Percentiles rank a stretch among this genome's conserved stretches.
Conservation (phyloP, 2,888 invertebrate genomes). For the Brenthis daphne region DNA sequence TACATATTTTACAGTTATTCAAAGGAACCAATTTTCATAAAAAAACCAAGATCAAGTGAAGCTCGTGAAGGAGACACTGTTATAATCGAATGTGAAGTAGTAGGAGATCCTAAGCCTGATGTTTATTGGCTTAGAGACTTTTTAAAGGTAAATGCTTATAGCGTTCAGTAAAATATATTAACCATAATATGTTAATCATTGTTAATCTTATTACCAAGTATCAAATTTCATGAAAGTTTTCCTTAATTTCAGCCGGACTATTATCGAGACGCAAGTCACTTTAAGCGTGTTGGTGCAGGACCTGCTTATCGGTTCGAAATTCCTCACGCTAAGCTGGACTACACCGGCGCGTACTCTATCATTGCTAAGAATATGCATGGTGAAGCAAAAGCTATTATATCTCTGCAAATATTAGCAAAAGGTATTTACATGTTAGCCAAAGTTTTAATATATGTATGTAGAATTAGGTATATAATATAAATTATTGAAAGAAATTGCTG, state of each 20-base stretch:
- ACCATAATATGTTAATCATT: neutral
- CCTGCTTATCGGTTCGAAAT: constrained; percentile 92
- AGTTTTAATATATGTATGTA: no score
- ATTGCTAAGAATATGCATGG: constrained; percentile 92
- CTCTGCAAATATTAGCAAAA: constrained; percentile 92
- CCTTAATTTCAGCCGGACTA: constrained; percentile 88
- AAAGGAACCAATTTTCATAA: constrained; percentile 91
- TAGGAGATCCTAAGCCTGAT: constrained; percentile 93
- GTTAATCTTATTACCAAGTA: neutral
- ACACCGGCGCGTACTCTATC: constrained; percentile 93
- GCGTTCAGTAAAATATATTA: neutral
- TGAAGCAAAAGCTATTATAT: constrained; percentile 92
- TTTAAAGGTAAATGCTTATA: constrained; percentile 84
- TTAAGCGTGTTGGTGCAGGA: constrained; percentile 88
- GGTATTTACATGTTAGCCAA: constrained; percentile 69
- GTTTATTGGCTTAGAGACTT: constrained; percentile 94
- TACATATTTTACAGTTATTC: constrained; percentile 84
- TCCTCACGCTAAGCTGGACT: constrained; percentile 92
- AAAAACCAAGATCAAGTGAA: constrained; percentile 90
- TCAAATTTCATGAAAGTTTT: neutral
- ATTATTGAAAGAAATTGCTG: no score
- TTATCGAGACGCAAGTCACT: constrained; percentile 92
- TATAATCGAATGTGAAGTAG: constrained; percentile 92
- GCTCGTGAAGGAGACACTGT: constrained; percentile 93
- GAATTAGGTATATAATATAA: no score